Base-by-base conservation (phyloP, 2,888 invertebrate genomes). In the Plebejus melissa region DNA sequence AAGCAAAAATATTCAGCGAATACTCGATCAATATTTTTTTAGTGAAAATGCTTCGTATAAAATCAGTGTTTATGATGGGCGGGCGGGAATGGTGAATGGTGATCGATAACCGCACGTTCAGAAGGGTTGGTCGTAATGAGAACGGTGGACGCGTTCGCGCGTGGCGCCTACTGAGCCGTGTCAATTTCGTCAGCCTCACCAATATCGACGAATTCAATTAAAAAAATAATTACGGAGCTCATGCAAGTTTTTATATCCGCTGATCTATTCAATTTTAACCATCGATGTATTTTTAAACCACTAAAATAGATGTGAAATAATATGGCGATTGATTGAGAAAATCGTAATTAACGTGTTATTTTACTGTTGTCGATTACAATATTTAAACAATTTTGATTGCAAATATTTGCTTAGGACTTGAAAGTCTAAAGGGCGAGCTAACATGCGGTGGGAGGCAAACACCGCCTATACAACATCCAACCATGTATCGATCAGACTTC, bases 141-240 rank as follows among this genome's bases (percentile, higher is more conserved):
- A 87, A 82, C 86, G 87, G 83, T 79, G 82, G 83, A 88, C 84
- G 91, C 90, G 90, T 87, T 89, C 86, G 89, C 87, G 92, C 91
- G 91, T 90, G 83, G 84, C 82, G 81, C 77, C 86, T 85, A 89
- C 83, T 87, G 85, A 90, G 83, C 88, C 91, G 88, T 91, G 86
- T 83, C 87, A 87, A 88, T 89, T 89, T 88, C 83, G 86, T 87
- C 84, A 83, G 87, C 87, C 81, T 81, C 80, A 83, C 81, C 80
- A 78, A 77, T 80, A 80, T 77, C 80, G 80, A 78, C 79, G 77
- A 75, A 72, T 75, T 75, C 70, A 76, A 76, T 72, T 65, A 69
- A 71, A 71, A 60, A 22, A 74, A 76, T 60, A 50, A 74, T 54
- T 65, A 54, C 74, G 36, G 69, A 4, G n/a, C 50, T 54, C 54